Conservation (phyloP, 2,113 vertebrate species). For the Antigone vipio region DNA sequence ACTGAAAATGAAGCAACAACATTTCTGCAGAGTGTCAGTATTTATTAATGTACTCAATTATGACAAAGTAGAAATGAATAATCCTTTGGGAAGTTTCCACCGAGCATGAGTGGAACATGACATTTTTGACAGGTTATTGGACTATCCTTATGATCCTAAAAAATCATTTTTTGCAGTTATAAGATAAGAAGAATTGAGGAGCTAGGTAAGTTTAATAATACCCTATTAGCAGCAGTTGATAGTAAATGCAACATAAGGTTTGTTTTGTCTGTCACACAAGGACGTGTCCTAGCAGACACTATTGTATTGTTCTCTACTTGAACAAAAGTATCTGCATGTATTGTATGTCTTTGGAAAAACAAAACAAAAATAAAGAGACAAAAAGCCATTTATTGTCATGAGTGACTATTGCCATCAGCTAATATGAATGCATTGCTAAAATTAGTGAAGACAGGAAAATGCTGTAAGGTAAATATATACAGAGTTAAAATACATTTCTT, state of each 20-base stretch:
- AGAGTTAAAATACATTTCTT: slow-evolving; percentile 81
- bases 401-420: slow-evolving; percentile 76
- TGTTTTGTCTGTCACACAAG: slow-evolving; percentile 84
- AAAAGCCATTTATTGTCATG: slow-evolving; percentile 71
- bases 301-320: slow-evolving; percentile 64
- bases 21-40: slow-evolving; percentile 37
- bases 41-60: slow-evolving; percentile 39
- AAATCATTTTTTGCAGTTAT: slow-evolving; percentile 67
- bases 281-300: slow-evolving; percentile 73
- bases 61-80: slow-evolving; percentile 35
- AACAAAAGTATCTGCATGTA: slow-evolving; percentile 72
- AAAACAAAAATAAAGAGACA: slow-evolving; percentile 72
- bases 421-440: slow-evolving; percentile 83
- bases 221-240: slow-evolving; percentile 81
- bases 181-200: slow-evolving; percentile 76
- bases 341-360: slow-evolving; percentile 72
- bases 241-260: slow-evolving; percentile 83
- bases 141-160: slow-evolving; percentile 73
- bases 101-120: slow-evolving; percentile 35
- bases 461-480: slow-evolving; percentile 87
- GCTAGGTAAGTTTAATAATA: slow-evolving; percentile 79
- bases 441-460: slow-evolving; percentile 83
- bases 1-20: slow-evolving; percentile 6
- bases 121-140: slow-evolving; percentile 65
- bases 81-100: slow-evolving; percentile 34